Percentiles rank a stretch among this genome's conserved stretches.
Evolutionary conservation across 1,140 invertebrate genomes (phyloP).

Genomic region (Andrena cerasifolii): DNA sequence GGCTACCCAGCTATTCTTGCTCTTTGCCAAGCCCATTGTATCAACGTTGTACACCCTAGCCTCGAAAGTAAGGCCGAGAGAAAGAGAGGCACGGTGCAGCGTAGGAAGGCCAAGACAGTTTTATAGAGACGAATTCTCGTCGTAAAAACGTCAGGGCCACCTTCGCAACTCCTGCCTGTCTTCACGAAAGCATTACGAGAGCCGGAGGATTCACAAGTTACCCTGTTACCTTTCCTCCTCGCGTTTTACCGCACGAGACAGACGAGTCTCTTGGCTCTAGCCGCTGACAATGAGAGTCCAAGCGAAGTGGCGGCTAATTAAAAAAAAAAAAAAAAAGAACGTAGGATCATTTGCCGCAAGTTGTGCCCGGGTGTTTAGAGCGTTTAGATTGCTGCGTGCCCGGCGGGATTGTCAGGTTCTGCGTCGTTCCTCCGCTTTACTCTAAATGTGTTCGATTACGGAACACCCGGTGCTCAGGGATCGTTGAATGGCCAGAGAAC

Average conservation of each 20-base stretch:
- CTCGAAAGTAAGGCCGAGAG: slow-evolving; percentile 34
- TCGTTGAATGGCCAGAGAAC: neutral
- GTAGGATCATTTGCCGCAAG: slow-evolving; percentile 43
- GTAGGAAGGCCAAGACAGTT: slow-evolving; percentile 74
- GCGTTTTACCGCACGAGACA: slow-evolving; percentile 50
- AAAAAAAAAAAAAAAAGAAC: slow-evolving; percentile 3
- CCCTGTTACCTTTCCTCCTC: slow-evolving; percentile 61
- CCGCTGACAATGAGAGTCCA: neutral
- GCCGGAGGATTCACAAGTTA: slow-evolving; percentile 73
- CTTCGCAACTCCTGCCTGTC: slow-evolving; percentile 68
- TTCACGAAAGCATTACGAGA: slow-evolving; percentile 68
- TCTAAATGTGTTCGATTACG: neutral
- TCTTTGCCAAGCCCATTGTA: slow-evolving; percentile 59
- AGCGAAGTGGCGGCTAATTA: slow-evolving; percentile 56
- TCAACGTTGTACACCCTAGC: slow-evolving; percentile 55
- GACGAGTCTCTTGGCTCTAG: slow-evolving; percentile 41
- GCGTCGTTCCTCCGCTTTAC: neutral
- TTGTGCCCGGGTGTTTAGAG: no score
- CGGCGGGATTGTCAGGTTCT: neutral
- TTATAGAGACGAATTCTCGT: slow-evolving; percentile 78
- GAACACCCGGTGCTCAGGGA: neutral
- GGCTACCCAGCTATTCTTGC: slow-evolving; percentile 56
- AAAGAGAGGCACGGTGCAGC: slow-evolving; percentile 19
- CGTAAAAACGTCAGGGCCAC: slow-evolving; percentile 77
- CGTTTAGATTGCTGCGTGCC: neutral